A percentile compares a stretch with the other conserved stretches of the same genome.
phyloP scores from a whole-genome alignment of 2,113 vertebrate species.

The Excalfactoria chinensis region DNA sequence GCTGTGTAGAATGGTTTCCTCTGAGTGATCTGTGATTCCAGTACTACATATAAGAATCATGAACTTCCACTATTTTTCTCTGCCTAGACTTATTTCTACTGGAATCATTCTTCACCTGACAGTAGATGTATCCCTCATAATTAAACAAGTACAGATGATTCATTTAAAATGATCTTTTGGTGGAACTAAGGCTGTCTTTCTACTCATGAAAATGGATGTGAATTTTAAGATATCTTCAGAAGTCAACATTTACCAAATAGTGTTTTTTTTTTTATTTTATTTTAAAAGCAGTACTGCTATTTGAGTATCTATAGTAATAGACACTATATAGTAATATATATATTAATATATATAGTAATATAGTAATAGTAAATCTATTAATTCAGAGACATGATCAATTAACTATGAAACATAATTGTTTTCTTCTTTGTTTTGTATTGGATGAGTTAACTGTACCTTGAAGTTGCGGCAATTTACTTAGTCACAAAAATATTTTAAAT shows the following conservation, averaged over 20 bases:
- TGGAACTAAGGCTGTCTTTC: background rate
- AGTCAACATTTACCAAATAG: background rate
- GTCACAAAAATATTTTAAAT: background rate
- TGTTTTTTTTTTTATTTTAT: background rate
- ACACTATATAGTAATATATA: too few species aligned
- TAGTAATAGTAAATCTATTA: background rate
- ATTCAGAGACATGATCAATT: background rate
- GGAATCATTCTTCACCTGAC: constrained; percentile 3
- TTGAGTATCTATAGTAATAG: background rate
- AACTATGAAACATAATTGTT: background rate
- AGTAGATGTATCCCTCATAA: background rate
- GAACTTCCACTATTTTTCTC: background rate
- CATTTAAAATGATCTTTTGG: background rate
- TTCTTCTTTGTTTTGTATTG: background rate
- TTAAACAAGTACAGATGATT: background rate
- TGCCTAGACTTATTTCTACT: background rate
- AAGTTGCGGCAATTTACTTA: background rate
- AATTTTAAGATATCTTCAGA: background rate
- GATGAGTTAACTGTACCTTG: background rate
- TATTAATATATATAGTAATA: too few species aligned
- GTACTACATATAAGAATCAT: background rate
- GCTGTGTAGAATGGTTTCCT: background rate
- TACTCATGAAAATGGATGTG: background rate
- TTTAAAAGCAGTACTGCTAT: background rate
- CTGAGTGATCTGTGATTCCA: background rate